A percentile compares a stretch with the other conserved stretches of the same genome.
These are phyloP conservation scores for Smutsia gigantea DNA, from an alignment of 2,797 vertebrate genomes.

Conservation along the genomic window DNA sequence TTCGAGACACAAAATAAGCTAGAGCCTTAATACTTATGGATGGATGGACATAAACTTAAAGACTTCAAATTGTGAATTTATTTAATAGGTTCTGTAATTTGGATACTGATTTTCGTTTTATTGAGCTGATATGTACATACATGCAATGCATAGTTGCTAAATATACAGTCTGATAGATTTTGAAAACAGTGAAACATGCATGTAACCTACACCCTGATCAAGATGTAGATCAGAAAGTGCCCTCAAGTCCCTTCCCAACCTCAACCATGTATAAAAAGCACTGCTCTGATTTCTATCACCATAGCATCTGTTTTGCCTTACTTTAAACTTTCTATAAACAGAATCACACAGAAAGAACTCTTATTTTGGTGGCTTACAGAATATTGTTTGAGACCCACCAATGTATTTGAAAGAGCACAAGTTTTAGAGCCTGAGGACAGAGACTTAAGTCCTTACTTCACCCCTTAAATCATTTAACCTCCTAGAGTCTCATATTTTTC, in stretches of 20 bases:
- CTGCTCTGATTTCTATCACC: neutral
- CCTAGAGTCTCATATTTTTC: neutral
- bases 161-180: neutral
- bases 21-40: neutral
- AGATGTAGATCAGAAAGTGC: too few species aligned
- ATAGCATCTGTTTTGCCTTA: neutral
- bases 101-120: neutral
- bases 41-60: neutral
- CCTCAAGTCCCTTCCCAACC: neutral
- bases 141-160: neutral
- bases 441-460: neutral
- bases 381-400: neutral
- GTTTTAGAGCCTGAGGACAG: neutral
- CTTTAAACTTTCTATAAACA: neutral
- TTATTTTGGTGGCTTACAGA: neutral
- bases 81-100: constrained; percentile 19
- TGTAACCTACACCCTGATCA: neutral
- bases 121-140: neutral
- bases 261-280: neutral
- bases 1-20: neutral
- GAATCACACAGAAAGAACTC: neutral
- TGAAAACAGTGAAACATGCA: fast-evolving
- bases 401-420: neutral
- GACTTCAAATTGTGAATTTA: neutral
- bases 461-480: neutral